Base-by-base conservation (phyloP, 2,797 vertebrate genomes). In the Malurus splendens region DNA sequence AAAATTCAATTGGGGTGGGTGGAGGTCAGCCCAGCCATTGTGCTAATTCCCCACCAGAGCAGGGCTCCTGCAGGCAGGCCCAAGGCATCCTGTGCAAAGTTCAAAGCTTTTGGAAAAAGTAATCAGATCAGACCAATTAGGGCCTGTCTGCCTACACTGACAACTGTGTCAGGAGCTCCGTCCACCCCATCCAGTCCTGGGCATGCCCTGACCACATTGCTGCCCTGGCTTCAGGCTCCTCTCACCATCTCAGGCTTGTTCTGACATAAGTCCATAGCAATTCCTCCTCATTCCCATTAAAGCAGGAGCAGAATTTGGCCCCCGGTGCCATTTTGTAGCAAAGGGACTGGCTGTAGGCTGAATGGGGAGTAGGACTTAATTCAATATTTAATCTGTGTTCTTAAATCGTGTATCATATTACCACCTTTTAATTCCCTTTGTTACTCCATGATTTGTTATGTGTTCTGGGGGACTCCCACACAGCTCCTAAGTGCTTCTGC, bases 101-200 rank as follows among this genome's bases (percentile, higher is more conserved):
- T 95, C 89, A 90, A 95, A 95, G 90, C 94, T 95, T 94, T 89
- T 90, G 86, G 79, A 93, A 76, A 92, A 94, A 90, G 92, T 61
- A 74, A 92, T 92, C 77, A 93, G 86, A 87, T 81, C 90, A 87
- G 82, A 57, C 85, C 92, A 84, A 93, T 93, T 93, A 94, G 89
- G 71, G 67, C 67, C 88, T 92, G 87, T 87, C 90, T 93, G 86
- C 90, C 87, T 87, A 86, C 80, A 61, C 71, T 90, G 85, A 95
- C 91, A 89, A 91, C 90, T 90, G 87, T 93, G 90, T 76, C 89
- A 74, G 89, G 80, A 91, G 82, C 83, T 73, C 66, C 0, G 3
- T 27, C 61, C 52, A 68, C 24, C 73, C 48, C 52, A 27, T 60
- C 71, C 76, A 52, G 82, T 93, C n/a, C 82, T 89, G 76, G 82